Base-by-base conservation (phyloP, 2,797 vertebrate genomes). In the Molossus alvarezi region DNA sequence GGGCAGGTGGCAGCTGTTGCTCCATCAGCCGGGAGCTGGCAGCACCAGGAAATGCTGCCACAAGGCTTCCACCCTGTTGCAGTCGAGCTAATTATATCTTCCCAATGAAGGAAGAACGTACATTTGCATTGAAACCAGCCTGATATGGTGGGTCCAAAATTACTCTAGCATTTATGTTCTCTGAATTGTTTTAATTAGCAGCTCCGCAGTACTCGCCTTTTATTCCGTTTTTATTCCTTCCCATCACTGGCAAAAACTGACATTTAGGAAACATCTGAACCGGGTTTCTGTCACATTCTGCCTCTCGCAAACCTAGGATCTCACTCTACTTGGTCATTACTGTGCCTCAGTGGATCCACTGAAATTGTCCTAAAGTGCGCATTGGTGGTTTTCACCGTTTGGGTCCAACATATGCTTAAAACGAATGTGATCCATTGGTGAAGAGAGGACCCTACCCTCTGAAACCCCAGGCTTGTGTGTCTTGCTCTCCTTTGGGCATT, bases 81-180 rank as follows among this genome's bases (percentile, higher is more conserved):
- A 95, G 95, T 94, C 96, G 96, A 97, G 94, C 94, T 97, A 97
- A 98, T 97, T 97, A 97, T 90, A 97, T 76, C 88, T 90, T 98
- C 82, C 85, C 71, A 81, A 13, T 72, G 91, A 97, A 97, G 95
- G 86, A 85, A 94, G 76, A 97, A 90, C 83, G 60, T 71, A 9
- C 72, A 96, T 97, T 96, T 97, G 95, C 96, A 95, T 97, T 86
- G 94, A 96, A 96, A 96, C 87, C 88, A 96, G 94, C 81, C 91
- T 62, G 67, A 92, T 95, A 92, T 75, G 95, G 94, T 9, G 37
- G 94, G 73, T 73, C 93, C 97, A 95, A 90, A 96, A 97, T 95
- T 97, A 84, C 55, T 96, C 95, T 41, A 97, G 95, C 97, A 95
- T 97, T 97, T 97, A 95, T 97, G 75, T 96, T 97, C 87, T 91